These are phyloP conservation scores for Drosophila albomicans DNA, from an alignment of 1,140 invertebrate species.

Conservation along the genomic window DNA sequence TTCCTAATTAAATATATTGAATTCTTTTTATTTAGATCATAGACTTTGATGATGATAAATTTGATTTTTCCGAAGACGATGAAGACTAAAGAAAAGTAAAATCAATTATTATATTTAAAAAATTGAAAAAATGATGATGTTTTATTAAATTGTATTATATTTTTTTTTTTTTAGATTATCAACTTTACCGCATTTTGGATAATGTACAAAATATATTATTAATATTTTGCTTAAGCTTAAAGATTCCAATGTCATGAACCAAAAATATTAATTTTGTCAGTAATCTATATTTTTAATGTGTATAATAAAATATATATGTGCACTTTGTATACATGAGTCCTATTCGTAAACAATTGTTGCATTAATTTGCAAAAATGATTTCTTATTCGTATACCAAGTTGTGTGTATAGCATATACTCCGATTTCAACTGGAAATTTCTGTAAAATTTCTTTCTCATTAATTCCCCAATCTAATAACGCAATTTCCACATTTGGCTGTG, in stretches of 20 bases:
- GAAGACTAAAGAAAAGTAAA: conserved; percentile 32
- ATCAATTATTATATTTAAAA: too few species aligned
- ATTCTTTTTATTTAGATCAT: conserved; percentile 66
- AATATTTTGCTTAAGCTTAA: conserved; percentile 31
- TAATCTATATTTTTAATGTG: neutral
- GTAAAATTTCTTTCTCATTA: neutral
- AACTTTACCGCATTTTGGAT: too few species aligned
- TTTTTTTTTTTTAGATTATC: too few species aligned
- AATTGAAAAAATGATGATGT: too few species aligned
- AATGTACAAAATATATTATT: neutral
- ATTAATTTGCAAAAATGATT: neutral
- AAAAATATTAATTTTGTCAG: conserved; percentile 36
- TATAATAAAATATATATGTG: conserved; percentile 9
- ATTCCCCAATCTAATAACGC: neutral
- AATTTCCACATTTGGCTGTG: neutral
- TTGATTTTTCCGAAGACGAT: conserved; percentile 73
- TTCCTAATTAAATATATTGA: conserved; percentile 11
- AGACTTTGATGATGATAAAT: conserved; percentile 79
- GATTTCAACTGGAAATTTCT: neutral
- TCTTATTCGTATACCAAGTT: neutral
- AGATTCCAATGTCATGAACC: conserved; percentile 33
- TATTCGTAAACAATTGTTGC: neutral
- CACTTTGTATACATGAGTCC: neutral
- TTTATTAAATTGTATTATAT: too few species aligned
- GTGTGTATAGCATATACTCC: neutral